Base-by-base conservation (phyloP, 2,888 invertebrate genomes). In the Hipparchia sbordonii region DNA sequence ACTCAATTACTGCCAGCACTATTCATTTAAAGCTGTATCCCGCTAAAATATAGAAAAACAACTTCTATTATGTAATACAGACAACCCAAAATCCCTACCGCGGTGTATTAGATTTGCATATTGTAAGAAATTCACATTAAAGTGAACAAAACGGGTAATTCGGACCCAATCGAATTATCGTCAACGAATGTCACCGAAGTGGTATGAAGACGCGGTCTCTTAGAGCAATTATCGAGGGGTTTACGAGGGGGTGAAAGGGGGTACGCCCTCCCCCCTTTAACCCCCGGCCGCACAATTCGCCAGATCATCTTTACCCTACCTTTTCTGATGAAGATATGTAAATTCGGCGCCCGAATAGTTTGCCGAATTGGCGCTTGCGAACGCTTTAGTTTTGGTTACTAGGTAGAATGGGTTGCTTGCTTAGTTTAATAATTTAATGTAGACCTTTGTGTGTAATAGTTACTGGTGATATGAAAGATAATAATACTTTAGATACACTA, bases 311-410 rank as follows among this genome's bases (percentile, higher is more conserved):
- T 92, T 87, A 89, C 92, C 91, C 82, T 85, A 82, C 87, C 84
- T 86, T 88, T 87, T 84, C 85, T 87, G 90, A 90, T 89, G 87
- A 92, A 91, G 92, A 92, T 92, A 92, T 90, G 92, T 84, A 89
- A 92, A 92, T 90, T 72, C 67, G 72, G 59, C 70, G 66, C 67
- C 72, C 74, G 72, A 67, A 71, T 70, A 73, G 75, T 73, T 74
- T 69, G 39, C 52, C 23, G 67, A 71, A 71, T 63, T 65, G 68
- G 67, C 72, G 62, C 46, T 13, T 52, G 62, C 10, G 59, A 70
- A 72, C 54, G 71, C 60, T 70, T 71, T 74, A 68, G 70, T 68
- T 71, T 71, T 48, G 6, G 61, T 62, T 56, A 60, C 59, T 68
- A 59, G 59, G 46, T 46, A 46, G 48, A 48, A 59, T 59, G 59